phyloP scores from a whole-genome alignment of 2,797 vertebrate species.

The Muraenolepis orangiensis region DNA sequence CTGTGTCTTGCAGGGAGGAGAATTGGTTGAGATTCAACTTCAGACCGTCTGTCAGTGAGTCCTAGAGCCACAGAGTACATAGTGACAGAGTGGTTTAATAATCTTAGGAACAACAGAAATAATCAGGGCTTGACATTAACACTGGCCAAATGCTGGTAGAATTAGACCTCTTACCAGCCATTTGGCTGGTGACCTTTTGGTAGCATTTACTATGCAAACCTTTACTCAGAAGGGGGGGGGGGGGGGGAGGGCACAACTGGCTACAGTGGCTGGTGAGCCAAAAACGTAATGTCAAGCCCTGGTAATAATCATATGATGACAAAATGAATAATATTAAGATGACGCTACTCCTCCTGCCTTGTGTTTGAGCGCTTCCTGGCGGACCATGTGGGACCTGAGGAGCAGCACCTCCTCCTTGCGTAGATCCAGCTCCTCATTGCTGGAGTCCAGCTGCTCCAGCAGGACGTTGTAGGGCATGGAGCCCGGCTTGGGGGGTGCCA shows the following conservation, averaged over 20 bases:
- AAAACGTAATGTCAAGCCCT: too few species aligned
- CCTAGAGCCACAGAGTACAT: conserved; percentile 35
- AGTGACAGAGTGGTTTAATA: neutral
- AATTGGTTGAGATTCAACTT: conserved; percentile 57
- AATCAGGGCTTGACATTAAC: too few species aligned
- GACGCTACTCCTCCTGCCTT: conserved; percentile 70
- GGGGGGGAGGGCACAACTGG: too few species aligned
- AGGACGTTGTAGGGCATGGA: conserved; percentile 84
- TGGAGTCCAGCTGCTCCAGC: conserved; percentile 87
- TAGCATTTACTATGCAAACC: too few species aligned
- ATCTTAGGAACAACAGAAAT: neutral
- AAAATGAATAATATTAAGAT: neutral
- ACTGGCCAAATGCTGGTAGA: too few species aligned
- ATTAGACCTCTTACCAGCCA: too few species aligned
- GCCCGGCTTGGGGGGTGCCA: conserved; percentile 76
- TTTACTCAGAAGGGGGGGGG: too few species aligned
- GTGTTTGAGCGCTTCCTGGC: conserved; percentile 86
- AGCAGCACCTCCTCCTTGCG: conserved; percentile 96
- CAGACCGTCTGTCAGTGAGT: conserved; percentile 57
- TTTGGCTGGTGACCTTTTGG: too few species aligned
- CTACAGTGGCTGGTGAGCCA: too few species aligned
- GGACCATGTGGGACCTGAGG: conserved; percentile 90
- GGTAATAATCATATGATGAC: too few species aligned
- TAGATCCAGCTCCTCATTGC: conserved; percentile 90
- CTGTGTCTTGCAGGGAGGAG: conserved; percentile 47